phyloP scores from a whole-genome alignment of 1,140 invertebrate genomes.

The Hermatobates lingyangjiaoensis region DNA sequence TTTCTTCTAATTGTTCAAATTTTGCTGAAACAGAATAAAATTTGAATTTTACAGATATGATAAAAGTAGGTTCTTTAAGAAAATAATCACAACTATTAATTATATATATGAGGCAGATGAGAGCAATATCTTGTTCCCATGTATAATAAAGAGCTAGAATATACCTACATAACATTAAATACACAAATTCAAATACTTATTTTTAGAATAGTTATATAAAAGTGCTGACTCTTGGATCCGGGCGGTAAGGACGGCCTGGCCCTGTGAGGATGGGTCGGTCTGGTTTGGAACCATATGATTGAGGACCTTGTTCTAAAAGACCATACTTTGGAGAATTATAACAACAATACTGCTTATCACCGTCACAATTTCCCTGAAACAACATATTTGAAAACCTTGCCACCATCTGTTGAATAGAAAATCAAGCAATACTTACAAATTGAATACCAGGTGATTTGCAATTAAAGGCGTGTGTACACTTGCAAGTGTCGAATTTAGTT shows the following conservation, averaged over 20 bases:
- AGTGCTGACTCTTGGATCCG: background rate
- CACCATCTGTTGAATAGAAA: background rate
- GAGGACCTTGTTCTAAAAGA: background rate
- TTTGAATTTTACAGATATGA: too few species aligned
- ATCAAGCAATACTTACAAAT: constrained; percentile 26
- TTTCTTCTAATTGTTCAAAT: too few species aligned
- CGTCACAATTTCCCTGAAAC: constrained; percentile 29
- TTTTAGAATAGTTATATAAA: background rate
- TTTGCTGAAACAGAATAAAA: too few species aligned
- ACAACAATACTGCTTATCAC: constrained; percentile 32
- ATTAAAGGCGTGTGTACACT: constrained; percentile 33
- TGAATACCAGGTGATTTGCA: constrained; percentile 30
- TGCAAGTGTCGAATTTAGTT: constrained; percentile 27
- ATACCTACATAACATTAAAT: too few species aligned
- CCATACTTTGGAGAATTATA: constrained; percentile 19
- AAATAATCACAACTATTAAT: too few species aligned
- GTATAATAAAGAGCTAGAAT: too few species aligned
- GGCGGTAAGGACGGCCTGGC: background rate
- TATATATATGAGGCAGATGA: too few species aligned
- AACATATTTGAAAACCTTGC: background rate
- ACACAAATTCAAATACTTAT: too few species aligned
- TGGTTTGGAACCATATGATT: too few species aligned
- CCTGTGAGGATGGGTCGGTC: background rate
- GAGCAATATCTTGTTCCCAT: too few species aligned
- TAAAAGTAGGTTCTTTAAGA: too few species aligned